Evolutionary conservation across 2,797 vertebrate genomes (phyloP).

Genomic region (Hozukius guyotensis): DNA sequence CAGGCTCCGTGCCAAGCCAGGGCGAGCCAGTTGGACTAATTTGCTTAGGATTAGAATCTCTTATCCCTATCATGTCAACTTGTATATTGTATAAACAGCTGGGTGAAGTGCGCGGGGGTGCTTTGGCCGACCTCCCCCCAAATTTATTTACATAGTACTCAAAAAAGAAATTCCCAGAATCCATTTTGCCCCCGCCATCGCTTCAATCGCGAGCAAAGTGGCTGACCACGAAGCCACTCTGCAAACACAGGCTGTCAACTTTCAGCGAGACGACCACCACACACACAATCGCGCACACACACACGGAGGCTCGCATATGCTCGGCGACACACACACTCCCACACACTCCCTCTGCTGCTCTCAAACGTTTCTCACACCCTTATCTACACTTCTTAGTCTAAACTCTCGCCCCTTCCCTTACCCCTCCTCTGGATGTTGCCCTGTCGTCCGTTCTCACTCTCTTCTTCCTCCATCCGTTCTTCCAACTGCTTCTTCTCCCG

Average conservation of each 20-base stretch:
- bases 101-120: conserved; percentile 49
- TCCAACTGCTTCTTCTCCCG: conserved; percentile 60
- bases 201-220: conserved; percentile 64
- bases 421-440: conserved; percentile 61
- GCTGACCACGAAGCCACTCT: conserved; percentile 77
- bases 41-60: conserved; percentile 69
- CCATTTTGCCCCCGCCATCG: conserved; percentile 51
- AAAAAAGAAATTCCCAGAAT: conserved; percentile 45
- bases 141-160: conserved; percentile 67
- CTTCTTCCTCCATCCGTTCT: conserved; percentile 53
- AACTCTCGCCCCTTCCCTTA: conserved; percentile 52
- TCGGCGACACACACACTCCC: conserved; percentile 42
- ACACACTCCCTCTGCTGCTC: conserved; percentile 53
- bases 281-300: conserved; percentile 39
- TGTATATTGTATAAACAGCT: conserved; percentile 70
- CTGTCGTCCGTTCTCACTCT: conserved; percentile 46
- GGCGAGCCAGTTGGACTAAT: conserved; percentile 60
- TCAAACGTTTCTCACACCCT: conserved; percentile 60
- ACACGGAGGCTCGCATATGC: conserved; percentile 13
- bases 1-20: conserved; percentile 44
- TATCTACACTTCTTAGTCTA: conserved; percentile 49
- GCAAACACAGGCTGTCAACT: conserved; percentile 78
- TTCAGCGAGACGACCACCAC: conserved; percentile 62
- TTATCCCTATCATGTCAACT: conserved; percentile 65
- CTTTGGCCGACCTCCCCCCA: conserved; percentile 48